Percentiles rank a stretch among this genome's conserved stretches.
These are phyloP conservation scores for Trachurus trachurus DNA, from an alignment of 2,797 vertebrate genomes.

Conservation along the genomic window DNA sequence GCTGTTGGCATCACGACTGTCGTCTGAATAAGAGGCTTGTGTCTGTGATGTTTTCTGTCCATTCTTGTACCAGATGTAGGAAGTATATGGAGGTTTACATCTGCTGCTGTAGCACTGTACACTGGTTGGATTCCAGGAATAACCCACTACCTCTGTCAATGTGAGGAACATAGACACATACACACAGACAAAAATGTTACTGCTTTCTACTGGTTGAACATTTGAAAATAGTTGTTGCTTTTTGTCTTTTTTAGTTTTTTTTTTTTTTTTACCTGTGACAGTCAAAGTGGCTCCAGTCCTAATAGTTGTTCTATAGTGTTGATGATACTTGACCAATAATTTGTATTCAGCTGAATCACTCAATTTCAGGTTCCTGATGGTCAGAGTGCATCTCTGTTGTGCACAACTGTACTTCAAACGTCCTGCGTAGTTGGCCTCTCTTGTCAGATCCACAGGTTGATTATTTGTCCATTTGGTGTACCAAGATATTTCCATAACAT, in stretches of 20 bases:
- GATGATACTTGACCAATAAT: conserved; percentile 3
- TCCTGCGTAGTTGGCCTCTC: not conserved
- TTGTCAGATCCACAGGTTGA: conserved; percentile 8
- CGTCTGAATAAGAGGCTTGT: fast-evolving
- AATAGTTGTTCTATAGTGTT: no score
- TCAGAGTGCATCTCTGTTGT: not conserved
- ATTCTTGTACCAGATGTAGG: conserved; percentile 43
- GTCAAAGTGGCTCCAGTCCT: conserved; percentile 48
- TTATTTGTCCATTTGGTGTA: not conserved
- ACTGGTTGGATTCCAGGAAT: fast-evolving
- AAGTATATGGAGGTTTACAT: fast-evolving
- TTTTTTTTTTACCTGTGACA: conserved; percentile 35
- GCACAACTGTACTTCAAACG: not conserved
- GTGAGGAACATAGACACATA: not conserved
- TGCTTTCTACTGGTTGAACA: not conserved
- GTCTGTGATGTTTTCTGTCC: fast-evolving
- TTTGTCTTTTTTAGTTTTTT: no score
- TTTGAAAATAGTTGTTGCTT: not conserved
- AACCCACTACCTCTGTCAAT: fast-evolving
- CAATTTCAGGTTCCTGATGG: conserved; percentile 34
- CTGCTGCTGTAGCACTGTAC: conserved; percentile 38
- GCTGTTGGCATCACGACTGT: fast-evolving
- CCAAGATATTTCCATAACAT: conserved; percentile 7
- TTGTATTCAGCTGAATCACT: conserved; percentile 31
- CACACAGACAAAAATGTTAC: not conserved